A percentile compares a stretch with the other conserved stretches of the same genome.
Conservation (phyloP, 1,140 invertebrate genomes). For the Aphidius ervi region DNA sequence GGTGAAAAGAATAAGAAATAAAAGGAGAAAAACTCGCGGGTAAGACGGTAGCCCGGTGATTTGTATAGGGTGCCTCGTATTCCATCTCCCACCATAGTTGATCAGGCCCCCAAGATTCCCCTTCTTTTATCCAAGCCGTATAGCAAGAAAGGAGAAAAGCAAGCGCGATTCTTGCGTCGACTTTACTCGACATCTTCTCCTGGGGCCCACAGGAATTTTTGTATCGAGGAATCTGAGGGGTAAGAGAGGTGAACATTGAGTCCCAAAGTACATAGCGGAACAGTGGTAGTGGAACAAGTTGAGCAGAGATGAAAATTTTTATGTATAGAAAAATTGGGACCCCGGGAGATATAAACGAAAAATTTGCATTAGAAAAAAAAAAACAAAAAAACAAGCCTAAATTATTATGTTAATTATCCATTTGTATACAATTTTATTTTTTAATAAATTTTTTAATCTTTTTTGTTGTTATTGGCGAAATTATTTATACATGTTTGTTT, state of each 20-base stretch:
- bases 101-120: constrained; percentile 26
- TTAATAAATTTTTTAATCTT: too few species aligned
- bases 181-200: constrained; percentile 9
- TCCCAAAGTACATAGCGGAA: neutral
- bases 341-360: too few species aligned
- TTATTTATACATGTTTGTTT: neutral
- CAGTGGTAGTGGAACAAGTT: neutral
- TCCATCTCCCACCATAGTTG: constrained; percentile 37
- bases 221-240: constrained; percentile 19
- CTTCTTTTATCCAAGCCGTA: neutral
- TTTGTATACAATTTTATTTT: neutral
- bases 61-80: constrained; percentile 47
- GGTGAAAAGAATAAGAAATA: constrained; percentile 25
- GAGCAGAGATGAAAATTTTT: neutral
- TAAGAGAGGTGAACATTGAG: constrained; percentile 25
- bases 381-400: too few species aligned
- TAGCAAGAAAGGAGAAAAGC: neutral
- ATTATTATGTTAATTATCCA: neutral
- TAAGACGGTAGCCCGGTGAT: constrained; percentile 49
- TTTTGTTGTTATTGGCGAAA: neutral
- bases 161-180: constrained; percentile 5
- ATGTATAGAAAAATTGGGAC: too few species aligned
- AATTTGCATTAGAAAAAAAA: too few species aligned
- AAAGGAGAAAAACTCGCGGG: constrained; percentile 32
- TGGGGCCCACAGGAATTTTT: constrained; percentile 21